Evolutionary conservation across 2,888 invertebrate genomes (phyloP).

Genomic region (Xylota sylvarum): DNA sequence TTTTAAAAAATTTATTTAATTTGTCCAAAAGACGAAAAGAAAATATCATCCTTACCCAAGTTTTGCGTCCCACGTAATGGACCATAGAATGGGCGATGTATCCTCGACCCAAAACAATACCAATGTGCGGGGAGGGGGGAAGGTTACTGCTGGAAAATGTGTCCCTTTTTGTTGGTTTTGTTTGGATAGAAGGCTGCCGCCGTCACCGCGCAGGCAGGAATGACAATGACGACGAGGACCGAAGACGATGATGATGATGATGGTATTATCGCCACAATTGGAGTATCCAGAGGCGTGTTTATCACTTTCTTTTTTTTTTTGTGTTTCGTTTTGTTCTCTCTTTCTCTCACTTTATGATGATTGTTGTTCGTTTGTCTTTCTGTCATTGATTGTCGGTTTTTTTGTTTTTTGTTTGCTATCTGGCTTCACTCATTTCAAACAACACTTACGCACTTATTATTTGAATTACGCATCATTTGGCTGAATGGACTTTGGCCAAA

Average conservation of each 20-base stretch:
- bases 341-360: constrained; percentile 37
- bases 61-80: constrained; percentile 57
- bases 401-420: neutral
- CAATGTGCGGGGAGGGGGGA: constrained; percentile 10
- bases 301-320: constrained; percentile 16
- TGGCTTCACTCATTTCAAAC: constrained; percentile 45
- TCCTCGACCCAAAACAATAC: constrained; percentile 41
- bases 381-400: constrained; percentile 27
- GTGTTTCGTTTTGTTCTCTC: constrained; percentile 2
- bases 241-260: constrained; percentile 52
- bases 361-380: constrained; percentile 51
- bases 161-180: constrained; percentile 45
- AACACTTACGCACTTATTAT: constrained; percentile 50
- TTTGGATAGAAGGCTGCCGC: constrained; percentile 39
- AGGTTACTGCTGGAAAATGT: constrained; percentile 39
- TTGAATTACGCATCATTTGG: constrained; percentile 66
- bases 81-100: constrained; percentile 56
- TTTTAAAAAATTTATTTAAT: constrained; percentile 64
- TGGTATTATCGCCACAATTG: constrained; percentile 61
- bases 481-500: constrained; percentile 22
- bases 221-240: constrained; percentile 49
- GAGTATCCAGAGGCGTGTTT: constrained; percentile 57
- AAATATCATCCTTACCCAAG: constrained; percentile 59
- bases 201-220: constrained; percentile 11
- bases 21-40: constrained; percentile 45